Evolutionary conservation across 2,113 vertebrate genomes (phyloP).

Genomic region (Noctilio leporinus): DNA sequence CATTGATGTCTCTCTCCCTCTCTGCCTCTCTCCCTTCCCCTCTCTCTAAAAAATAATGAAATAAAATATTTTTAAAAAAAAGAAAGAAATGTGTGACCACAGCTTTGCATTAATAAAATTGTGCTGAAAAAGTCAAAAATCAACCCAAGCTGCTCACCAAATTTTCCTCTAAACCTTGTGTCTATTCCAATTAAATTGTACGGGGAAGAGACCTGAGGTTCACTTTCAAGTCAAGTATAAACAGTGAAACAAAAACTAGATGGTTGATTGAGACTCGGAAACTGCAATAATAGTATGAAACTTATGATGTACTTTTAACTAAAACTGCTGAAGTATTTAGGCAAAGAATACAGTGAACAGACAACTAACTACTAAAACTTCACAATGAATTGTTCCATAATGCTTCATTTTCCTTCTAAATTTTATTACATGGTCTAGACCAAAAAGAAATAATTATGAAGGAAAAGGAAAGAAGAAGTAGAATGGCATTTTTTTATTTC

Average conservation of each 20-base stretch:
- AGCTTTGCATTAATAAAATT: neutral
- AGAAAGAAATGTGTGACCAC: neutral
- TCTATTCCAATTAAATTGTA: neutral
- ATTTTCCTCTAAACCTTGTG: neutral
- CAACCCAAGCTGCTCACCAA: neutral
- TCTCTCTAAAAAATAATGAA: no score
- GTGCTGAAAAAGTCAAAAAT: neutral
- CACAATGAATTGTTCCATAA: neutral
- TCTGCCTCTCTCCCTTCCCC: no score
- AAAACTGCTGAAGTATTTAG: neutral
- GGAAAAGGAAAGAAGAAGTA: neutral
- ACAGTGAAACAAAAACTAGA: neutral
- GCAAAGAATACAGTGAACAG: neutral
- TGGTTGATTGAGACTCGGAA: neutral
- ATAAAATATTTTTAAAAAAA: no score
- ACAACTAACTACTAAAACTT: conserved; percentile 11
- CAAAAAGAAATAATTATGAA: neutral
- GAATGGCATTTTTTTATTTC: neutral
- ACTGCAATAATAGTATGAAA: neutral
- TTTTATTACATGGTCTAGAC: neutral
- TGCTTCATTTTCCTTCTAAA: conserved; percentile 35
- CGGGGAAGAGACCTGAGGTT: neutral
- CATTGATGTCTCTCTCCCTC: no score
- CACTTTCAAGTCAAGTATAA: neutral
- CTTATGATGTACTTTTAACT: neutral